Evolutionary conservation across 2,888 invertebrate genomes (phyloP).

Genomic region (Sympetrum striolatum): DNA sequence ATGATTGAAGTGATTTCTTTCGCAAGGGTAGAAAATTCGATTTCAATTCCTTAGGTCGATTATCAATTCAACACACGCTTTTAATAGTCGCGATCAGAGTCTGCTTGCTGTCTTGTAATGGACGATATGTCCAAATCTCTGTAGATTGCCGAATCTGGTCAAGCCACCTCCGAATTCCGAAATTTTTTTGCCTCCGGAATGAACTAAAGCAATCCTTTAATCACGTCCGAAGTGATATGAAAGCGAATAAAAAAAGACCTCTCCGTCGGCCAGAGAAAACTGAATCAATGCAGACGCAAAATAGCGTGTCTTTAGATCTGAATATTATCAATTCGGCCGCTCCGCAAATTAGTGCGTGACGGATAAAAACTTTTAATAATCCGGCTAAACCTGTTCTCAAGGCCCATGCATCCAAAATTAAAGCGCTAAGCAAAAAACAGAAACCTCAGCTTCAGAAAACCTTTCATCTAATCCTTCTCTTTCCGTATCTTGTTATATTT

Average conservation of each 20-base stretch:
- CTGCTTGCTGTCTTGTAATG: no score
- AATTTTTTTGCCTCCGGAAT: neutral
- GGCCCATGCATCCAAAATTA: neutral
- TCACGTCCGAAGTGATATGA: neutral
- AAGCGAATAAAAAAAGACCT: neutral
- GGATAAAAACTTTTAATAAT: neutral
- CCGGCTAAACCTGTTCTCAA: neutral
- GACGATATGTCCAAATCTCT: neutral
- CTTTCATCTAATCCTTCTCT: neutral
- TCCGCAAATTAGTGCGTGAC: neutral
- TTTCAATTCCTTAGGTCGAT: no score
- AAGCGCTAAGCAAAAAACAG: neutral
- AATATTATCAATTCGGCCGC: neutral
- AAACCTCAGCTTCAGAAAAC: neutral
- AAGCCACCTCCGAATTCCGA: neutral
- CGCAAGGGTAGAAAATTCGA: no score
- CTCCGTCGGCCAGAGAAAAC: neutral
- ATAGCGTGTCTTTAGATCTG: neutral
- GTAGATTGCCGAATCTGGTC: neutral
- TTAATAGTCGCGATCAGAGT: no score
- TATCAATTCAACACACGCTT: no score
- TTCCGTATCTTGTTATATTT: neutral
- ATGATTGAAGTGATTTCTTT: no score
- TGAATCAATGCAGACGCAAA: neutral
- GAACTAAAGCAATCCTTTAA: neutral